These are phyloP conservation scores for Nylanderia fulva DNA, from an alignment of 1,140 invertebrate genomes.

Conservation along the genomic window DNA sequence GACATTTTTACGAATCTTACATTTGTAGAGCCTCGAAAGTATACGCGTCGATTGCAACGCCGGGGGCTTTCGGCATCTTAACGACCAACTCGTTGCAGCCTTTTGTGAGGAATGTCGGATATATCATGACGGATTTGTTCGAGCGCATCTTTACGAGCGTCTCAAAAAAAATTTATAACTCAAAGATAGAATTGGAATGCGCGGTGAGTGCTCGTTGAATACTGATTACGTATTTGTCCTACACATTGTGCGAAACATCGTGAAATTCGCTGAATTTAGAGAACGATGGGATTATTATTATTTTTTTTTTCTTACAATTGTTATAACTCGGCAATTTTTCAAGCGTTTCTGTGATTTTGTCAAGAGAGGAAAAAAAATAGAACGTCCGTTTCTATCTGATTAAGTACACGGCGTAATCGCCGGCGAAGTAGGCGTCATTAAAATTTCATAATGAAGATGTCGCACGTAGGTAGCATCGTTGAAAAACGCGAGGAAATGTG, in stretches of 20 bases:
- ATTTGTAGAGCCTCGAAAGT: slow-evolving; percentile 34
- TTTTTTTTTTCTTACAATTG: background rate
- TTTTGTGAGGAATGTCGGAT: slow-evolving; percentile 65
- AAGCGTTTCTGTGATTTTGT: background rate
- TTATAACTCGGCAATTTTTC: background rate
- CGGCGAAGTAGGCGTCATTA: background rate
- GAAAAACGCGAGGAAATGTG: background rate
- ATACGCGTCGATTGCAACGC: slow-evolving; percentile 7
- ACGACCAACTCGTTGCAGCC: slow-evolving; percentile 30
- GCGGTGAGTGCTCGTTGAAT: slow-evolving; percentile 65
- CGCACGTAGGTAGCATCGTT: background rate
- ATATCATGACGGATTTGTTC: slow-evolving; percentile 68
- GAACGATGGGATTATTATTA: background rate
- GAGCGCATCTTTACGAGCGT: slow-evolving; percentile 71
- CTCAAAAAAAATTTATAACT: slow-evolving; percentile 74
- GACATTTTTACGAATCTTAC: background rate
- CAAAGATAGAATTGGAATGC: slow-evolving; percentile 73
- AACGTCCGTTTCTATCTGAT: background rate
- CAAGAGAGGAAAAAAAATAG: slow-evolving; percentile 21
- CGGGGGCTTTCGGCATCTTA: slow-evolving; percentile 7
- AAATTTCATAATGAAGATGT: slow-evolving; percentile 23
- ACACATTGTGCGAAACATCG: background rate
- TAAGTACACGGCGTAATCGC: background rate
- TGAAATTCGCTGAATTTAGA: background rate
- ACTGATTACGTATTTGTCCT: slow-evolving; percentile 66